Percentiles rank a stretch among this genome's conserved stretches.
Conservation (phyloP, 2,797 vertebrate species). For the Morelia viridis region DNA sequence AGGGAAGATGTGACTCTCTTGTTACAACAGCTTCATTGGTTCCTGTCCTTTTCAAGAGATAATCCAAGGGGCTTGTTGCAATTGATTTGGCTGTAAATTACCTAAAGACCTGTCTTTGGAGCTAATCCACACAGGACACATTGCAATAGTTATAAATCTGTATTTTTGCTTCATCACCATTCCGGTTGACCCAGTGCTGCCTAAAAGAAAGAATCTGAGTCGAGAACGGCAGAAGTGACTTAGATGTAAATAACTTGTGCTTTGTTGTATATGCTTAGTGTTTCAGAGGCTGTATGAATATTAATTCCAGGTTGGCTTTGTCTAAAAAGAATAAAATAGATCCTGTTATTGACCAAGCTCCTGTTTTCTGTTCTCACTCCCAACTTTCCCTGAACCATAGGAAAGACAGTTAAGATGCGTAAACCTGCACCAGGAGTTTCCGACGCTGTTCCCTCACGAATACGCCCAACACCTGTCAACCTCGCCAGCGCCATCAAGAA, state of each 20-base stretch:
- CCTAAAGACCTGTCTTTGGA: not conserved
- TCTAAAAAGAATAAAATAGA: too few species aligned
- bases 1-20: not conserved
- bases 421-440: slow-evolving; percentile 85
- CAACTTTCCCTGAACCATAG: slow-evolving; percentile 67
- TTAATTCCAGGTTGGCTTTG: not conserved
- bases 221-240: not conserved
- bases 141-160: not conserved
- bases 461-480: slow-evolving; percentile 89
- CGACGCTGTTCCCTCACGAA: slow-evolving; percentile 86
- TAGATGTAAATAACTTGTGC: not conserved
- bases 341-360: not conserved
- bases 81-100: not conserved
- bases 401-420: slow-evolving; percentile 92
- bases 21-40: not conserved
- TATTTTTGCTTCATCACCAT: not conserved
- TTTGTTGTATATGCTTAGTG: not conserved
- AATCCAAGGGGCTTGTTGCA: not conserved
- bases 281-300: not conserved
- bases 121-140: not conserved
- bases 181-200: not conserved
- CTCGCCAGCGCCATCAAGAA: slow-evolving; percentile 86
- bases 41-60: not conserved
- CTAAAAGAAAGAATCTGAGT: not conserved
- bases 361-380: not conserved